Conservation (phyloP, 2,113 vertebrate species). For the Hucho hucho region DNA sequence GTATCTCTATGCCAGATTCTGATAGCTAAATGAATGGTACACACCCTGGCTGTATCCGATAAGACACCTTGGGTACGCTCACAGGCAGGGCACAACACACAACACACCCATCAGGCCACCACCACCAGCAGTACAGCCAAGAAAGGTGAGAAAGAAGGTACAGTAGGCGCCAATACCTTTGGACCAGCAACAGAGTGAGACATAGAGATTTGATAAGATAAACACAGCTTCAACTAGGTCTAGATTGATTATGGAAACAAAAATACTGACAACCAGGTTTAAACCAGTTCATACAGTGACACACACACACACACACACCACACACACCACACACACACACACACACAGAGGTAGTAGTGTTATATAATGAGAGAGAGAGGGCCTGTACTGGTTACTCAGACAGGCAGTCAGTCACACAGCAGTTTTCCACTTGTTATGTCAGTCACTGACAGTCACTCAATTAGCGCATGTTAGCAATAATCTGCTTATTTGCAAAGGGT, state of each 20-base stretch:
- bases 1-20: not conserved
- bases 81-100: not conserved
- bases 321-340: not conserved
- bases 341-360: not conserved
- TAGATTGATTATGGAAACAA: no score
- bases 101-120: not conserved
- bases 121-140: not conserved
- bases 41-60: not conserved
- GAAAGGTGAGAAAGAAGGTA: conserved; percentile 8
- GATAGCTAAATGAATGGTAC: conserved; percentile 1
- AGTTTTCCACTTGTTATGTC: no score
- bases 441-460: no score
- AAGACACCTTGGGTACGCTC: not conserved
- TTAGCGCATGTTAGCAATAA: no score
- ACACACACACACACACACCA: not conserved
- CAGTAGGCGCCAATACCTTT: conserved; percentile 1
- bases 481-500: no score
- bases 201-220: not conserved
- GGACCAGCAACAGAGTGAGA: not conserved
- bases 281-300: not conserved
- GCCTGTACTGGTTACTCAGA: conserved; percentile 21
- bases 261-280: not conserved
- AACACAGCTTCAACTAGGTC: not conserved
- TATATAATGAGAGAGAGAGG: conserved; percentile 21
- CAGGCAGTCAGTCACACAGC: conserved; percentile 6